phyloP scores from a whole-genome alignment of 2,888 invertebrate species.

The Andrena bicolor region DNA sequence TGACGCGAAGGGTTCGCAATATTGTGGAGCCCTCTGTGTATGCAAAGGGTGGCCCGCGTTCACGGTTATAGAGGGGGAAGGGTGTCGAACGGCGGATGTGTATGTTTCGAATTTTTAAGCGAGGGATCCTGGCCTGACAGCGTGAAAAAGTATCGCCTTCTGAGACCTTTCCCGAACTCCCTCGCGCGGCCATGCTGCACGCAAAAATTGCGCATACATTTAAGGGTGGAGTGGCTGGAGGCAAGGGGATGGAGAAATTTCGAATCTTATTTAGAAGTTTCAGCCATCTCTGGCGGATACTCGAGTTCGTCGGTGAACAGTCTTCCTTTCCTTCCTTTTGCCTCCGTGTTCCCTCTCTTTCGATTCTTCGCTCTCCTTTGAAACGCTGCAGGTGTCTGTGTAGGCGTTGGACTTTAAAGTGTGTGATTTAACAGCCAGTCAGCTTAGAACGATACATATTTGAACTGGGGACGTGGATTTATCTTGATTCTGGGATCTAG shows the following conservation, averaged over 20 bases:
- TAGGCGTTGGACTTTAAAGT: too few species aligned
- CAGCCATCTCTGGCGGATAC: background rate
- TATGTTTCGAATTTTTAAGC: slow-evolving; percentile 42
- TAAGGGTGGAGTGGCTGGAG: background rate
- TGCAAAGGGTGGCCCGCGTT: slow-evolving; percentile 30
- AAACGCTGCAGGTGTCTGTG: background rate
- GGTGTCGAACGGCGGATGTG: slow-evolving; percentile 11
- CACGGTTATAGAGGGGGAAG: background rate
- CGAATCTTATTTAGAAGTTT: slow-evolving; percentile 22
- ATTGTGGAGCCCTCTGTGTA: background rate
- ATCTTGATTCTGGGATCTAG: too few species aligned
- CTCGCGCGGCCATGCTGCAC: background rate
- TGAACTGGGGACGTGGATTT: too few species aligned
- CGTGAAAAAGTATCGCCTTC: slow-evolving; percentile 11
- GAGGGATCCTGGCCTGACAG: background rate
- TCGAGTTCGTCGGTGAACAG: background rate
- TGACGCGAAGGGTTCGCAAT: background rate
- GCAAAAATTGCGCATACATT: slow-evolving; percentile 24
- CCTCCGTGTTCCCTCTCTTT: background rate
- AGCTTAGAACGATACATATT: too few species aligned
- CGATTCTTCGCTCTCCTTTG: background rate
- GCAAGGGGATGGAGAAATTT: background rate
- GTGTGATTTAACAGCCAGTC: too few species aligned
- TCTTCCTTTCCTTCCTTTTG: background rate
- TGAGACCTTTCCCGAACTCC: background rate